Base-by-base conservation (phyloP, 1,140 invertebrate species). In the Drosophila miranda region DNA sequence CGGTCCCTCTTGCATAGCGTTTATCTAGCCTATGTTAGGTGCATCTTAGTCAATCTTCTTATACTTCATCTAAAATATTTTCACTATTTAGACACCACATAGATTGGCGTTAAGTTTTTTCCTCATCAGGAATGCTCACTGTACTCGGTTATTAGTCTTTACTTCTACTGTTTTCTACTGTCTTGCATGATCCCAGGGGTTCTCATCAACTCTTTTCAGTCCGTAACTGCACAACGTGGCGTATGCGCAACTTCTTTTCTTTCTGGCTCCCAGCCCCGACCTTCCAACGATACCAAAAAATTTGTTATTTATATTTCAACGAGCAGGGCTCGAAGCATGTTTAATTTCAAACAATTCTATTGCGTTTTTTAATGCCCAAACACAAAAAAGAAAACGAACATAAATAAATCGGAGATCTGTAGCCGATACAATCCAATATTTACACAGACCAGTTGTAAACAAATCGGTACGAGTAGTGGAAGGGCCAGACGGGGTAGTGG, bases 391-490 rank as follows among this genome's bases (percentile, higher is more conserved):
- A 19, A 19, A 46, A 44, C 60, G 58, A 56, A 64, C 59, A 84
- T 60, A 68, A 84, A 84, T 73, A 60, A 63, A 73, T 50, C 41
- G 46, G 42, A 68, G 38, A 60, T 52, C 44, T 44, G 74, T 59
- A 76, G 55, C 73, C 55, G 52, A 77, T 73, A 60, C 66, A 16
- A 77, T 68, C 68, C 63, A 73, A 64, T 80, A 80, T 84, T 84
- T 83, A 52, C 44, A 57, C 59, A 45, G 62, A 42, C 49, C 44
- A 61, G 44, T 54, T 73, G 75, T 73, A 83, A 76, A 76, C 81
- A 84, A 78, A 58, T 44, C 13, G 2, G 26, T 8, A 16, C 16
- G 16, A 16, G 16, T 16, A 41, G 14, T 41, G 11, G 11, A 9
- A 1, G 49, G 4, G 7, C 8, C 6, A 1, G 28, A 8, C 28